Evolutionary conservation across 2,888 invertebrate species (phyloP).

Genomic region (Trichogramma dendrolimi): DNA sequence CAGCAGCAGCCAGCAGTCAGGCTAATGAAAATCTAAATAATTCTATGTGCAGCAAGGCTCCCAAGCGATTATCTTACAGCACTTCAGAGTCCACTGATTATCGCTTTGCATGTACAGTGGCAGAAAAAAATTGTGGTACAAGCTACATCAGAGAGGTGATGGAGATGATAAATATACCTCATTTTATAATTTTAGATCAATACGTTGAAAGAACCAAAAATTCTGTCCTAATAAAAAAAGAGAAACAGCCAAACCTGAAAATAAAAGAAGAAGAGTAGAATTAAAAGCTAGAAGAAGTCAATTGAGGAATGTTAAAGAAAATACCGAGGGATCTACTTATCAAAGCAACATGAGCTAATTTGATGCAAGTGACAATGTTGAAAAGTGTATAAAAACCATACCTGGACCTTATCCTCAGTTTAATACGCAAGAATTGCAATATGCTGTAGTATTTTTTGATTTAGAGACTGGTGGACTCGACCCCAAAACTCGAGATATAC

Average conservation of each 20-base stretch:
- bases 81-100: background rate
- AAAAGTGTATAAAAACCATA: background rate
- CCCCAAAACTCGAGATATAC: background rate
- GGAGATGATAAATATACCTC: background rate
- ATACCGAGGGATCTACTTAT: background rate
- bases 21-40: background rate
- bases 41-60: background rate
- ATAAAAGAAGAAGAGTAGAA: background rate
- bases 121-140: background rate
- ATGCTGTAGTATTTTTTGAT: background rate
- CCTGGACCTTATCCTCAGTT: background rate
- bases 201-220: background rate
- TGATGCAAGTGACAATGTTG: background rate
- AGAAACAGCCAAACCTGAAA: background rate
- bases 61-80: background rate
- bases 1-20: background rate
- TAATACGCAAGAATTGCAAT: background rate
- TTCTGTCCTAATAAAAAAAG: background rate
- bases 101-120: background rate
- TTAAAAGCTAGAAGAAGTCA: background rate
- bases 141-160: background rate
- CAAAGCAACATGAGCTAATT: background rate
- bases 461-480: background rate
- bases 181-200: background rate
- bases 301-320: constrained; percentile 1